Conservation (phyloP, 2,113 vertebrate species). For the Myanophis thanlyinensis region DNA sequence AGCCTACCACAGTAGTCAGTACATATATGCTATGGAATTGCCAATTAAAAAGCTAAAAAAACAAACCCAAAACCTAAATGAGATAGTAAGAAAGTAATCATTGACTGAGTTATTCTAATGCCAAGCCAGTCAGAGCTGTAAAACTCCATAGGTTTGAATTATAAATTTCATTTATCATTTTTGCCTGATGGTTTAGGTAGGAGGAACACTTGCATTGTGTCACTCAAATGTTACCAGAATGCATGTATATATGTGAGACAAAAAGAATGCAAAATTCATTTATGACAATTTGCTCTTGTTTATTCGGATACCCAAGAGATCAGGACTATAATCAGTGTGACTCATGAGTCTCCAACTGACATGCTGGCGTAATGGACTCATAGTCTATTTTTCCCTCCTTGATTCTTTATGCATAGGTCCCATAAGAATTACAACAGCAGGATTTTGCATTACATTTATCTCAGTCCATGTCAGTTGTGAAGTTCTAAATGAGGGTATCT, state of each 20-base stretch:
- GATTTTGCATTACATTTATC: conserved; percentile 12
- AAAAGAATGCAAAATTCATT: neutral
- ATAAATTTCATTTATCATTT: neutral
- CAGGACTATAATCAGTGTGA: neutral
- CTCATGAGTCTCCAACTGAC: neutral
- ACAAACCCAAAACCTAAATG: too few relatives aligned
- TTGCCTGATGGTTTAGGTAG: conserved; percentile 33
- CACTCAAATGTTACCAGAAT: neutral
- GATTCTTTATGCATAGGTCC: neutral
- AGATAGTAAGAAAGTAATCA: neutral
- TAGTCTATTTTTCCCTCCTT: conserved; percentile 37
- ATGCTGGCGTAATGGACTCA: conserved; percentile 36
- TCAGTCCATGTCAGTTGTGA: neutral
- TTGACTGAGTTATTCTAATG: neutral
- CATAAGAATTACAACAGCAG: neutral
- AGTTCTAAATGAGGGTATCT: neutral
- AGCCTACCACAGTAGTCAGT: neutral
- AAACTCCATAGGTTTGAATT: neutral
- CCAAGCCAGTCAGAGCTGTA: neutral
- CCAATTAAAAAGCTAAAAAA: neutral
- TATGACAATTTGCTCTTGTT: conserved; percentile 13
- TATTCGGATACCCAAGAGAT: conserved; percentile 12
- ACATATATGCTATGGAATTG: neutral
- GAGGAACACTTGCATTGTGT: neutral
- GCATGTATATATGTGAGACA: neutral